Percentiles rank a stretch among this genome's conserved stretches.
These are phyloP conservation scores for Meandrina meandrites DNA, from an alignment of 92 coral and sea anemone species.

Conservation along the genomic window DNA sequence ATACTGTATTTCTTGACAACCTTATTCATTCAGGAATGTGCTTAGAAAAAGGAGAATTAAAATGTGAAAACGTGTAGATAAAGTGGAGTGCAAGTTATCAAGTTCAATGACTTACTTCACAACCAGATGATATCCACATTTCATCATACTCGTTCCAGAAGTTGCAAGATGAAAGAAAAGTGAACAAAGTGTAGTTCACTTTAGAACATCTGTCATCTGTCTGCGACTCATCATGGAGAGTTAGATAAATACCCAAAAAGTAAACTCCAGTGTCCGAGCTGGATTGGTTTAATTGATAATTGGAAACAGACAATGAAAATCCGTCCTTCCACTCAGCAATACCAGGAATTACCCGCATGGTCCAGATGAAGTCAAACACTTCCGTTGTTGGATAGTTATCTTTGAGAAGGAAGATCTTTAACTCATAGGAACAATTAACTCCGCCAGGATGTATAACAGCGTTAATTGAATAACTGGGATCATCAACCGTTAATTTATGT, in stretches of 20 bases:
- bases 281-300: constrained; percentile 54
- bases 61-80: too few relatives aligned
- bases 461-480: constrained; percentile 71
- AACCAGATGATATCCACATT: constrained; percentile 68
- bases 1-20: too few relatives aligned
- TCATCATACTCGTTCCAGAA: constrained; percentile 67
- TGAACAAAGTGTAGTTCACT: constrained; percentile 57
- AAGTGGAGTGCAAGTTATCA: neutral
- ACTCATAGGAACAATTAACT: constrained; percentile 62
- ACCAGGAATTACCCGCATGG: constrained; percentile 28
- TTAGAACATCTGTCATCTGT: constrained; percentile 39
- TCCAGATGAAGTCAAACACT: constrained; percentile 69
- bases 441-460: constrained; percentile 54
- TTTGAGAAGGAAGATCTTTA: constrained; percentile 57
- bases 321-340: constrained; percentile 35
- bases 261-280: neutral
- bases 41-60: too few relatives aligned
- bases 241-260: constrained; percentile 14
- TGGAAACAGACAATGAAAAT: constrained; percentile 71
- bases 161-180: constrained; percentile 62
- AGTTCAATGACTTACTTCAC: constrained; percentile 60
- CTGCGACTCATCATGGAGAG: neutral
- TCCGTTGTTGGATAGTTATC: constrained; percentile 53
- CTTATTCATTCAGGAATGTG: too few relatives aligned
- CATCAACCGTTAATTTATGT: constrained; percentile 56